Base-by-base conservation (phyloP, 2,888 invertebrate genomes). In the Mythimna vitellina region DNA sequence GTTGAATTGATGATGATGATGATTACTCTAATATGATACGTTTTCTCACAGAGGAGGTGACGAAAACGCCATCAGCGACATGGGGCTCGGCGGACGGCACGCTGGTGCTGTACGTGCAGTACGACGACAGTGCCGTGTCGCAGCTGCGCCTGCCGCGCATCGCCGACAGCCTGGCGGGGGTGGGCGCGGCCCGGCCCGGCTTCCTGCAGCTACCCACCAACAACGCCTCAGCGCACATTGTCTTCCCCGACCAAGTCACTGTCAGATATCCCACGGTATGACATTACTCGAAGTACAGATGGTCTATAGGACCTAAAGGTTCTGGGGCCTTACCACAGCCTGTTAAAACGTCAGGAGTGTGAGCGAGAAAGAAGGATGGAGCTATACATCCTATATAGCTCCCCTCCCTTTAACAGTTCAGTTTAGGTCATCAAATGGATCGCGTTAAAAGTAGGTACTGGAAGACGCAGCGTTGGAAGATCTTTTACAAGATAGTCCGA, bases 41-140 rank as follows among this genome's bases (percentile, higher is more conserved):
- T 17, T 61, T 25, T 22, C 20, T 7, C 20, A 61, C 97, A 98
- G 99, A 99, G 97, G 99, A 99, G 96, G 98, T 99, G 89, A 96
- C 99, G 89, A 97, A 97, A 83, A 96, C 97, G 82, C 97, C 97
- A 72, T 97, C 98, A 89, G 99, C 99, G 63, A 96, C 98, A 86
- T 99, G 99, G 99, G 97, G 98, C 92, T 98, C 97, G 70, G 96
- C 97, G 25, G 98, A 98, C 92, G 99, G 99, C 65, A 97, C 97
- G 54, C 97, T 98, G 89, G 97, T 99, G 76, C 97, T 99, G 91
- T 99, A 97, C 94, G 98, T 98, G 68, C 97, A 97, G 84, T 99
- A 98, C 95, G 98, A 99, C 96, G 99, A 99, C 95, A 97, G 97
- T 71, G 96, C 97, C 81, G 98, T 98, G 70, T 97, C 98, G 58